Evolutionary conservation across 2,797 vertebrate species (phyloP).

Genomic region (Anas acuta): DNA sequence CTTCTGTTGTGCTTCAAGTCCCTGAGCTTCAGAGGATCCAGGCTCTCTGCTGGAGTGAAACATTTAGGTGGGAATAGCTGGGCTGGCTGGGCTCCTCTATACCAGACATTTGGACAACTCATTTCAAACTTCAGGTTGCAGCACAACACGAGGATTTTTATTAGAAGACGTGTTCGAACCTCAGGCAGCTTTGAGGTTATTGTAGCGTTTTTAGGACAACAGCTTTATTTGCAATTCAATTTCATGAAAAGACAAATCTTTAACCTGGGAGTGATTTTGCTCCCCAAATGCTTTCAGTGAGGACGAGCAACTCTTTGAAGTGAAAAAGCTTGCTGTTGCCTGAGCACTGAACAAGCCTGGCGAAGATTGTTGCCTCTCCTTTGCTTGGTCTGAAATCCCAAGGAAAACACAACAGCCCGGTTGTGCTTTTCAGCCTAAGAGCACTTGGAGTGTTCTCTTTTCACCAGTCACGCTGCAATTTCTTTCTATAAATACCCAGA

Average conservation of each 20-base stretch:
- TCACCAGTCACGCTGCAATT: neutral
- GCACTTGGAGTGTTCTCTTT: neutral
- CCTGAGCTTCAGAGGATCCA: neutral
- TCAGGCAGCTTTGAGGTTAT: neutral
- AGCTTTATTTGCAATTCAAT: conserved; percentile 12
- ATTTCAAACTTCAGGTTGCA: neutral
- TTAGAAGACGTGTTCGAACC: neutral
- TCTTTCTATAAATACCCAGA: neutral
- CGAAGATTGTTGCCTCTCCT: neutral
- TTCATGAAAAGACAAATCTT: neutral
- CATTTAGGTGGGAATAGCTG: neutral
- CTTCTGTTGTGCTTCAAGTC: neutral
- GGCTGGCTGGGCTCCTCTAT: neutral
- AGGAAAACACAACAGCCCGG: neutral
- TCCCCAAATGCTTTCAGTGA: conserved; percentile 3
- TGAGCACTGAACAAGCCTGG: neutral
- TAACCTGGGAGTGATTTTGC: neutral
- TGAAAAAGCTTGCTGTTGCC: neutral
- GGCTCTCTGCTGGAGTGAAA: conserved; percentile 8
- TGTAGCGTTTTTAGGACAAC: neutral
- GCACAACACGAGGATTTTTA: neutral
- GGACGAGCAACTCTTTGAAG: neutral
- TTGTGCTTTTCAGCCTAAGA: neutral
- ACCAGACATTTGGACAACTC: neutral
- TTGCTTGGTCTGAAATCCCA: neutral